Conservation (phyloP, 2,888 invertebrate species). For the Gastracanthus pulcherrimus region DNA sequence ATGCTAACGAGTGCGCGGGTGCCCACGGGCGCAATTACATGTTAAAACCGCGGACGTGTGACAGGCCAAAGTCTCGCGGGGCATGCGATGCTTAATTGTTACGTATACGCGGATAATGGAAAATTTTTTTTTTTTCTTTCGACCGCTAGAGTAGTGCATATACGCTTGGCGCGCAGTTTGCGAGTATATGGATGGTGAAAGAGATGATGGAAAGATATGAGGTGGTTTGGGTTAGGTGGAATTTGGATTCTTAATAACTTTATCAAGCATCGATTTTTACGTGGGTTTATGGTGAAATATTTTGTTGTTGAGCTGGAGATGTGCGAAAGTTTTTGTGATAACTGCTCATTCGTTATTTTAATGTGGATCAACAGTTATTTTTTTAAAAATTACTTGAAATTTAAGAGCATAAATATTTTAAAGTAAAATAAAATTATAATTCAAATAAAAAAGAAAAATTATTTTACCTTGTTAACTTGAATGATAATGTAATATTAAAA, state of each 20-base stretch:
- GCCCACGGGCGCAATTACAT: conserved; percentile 19
- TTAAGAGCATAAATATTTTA: no score
- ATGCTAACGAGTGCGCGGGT: conserved; percentile 23
- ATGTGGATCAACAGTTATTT: no score
- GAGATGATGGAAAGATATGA: conserved; percentile 3
- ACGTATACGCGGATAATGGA: not conserved
- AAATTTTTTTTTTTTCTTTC: no score
- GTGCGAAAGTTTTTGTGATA: no score
- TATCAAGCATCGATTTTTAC: not conserved
- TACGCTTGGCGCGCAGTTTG: not conserved
- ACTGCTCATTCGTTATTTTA: no score
- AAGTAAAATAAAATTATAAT: no score
- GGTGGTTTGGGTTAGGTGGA: no score
- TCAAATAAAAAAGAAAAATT: no score
- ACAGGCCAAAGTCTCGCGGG: conserved; percentile 30
- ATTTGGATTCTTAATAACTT: not conserved
- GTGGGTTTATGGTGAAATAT: not conserved
- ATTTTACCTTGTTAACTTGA: no score
- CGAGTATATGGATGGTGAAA: not conserved
- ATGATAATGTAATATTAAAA: no score
- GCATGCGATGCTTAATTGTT: conserved; percentile 31
- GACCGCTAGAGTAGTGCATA: not conserved
- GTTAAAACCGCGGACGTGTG: conserved; percentile 36
- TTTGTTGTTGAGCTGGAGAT: no score
- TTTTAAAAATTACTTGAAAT: no score